A percentile compares a stretch with the other conserved stretches of the same genome.
phyloP scores from a whole-genome alignment of 2,888 invertebrate species.

The Diabrotica balteata region DNA sequence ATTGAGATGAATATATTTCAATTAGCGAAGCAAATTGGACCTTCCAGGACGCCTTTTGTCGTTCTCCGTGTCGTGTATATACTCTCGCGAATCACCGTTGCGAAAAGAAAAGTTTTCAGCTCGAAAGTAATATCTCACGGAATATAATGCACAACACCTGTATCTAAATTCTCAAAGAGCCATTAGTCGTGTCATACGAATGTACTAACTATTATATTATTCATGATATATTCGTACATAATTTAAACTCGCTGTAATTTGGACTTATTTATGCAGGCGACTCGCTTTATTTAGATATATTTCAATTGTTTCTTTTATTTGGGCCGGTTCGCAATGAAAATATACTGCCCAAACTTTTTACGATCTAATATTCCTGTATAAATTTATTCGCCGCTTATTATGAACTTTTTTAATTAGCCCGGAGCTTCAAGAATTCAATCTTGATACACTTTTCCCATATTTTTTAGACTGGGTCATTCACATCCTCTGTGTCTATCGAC shows the following conservation, averaged over 20 bases:
- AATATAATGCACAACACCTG: constrained; percentile 44
- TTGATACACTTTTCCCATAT: no score
- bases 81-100: constrained; percentile 7
- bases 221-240: constrained; percentile 42
- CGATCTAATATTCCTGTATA: no score
- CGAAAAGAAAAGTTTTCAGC: constrained; percentile 16
- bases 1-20: constrained; percentile 1
- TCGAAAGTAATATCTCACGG: constrained; percentile 34
- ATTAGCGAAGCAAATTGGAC: neutral
- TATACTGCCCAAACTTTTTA: no score
- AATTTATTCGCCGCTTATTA: no score
- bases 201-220: constrained; percentile 43
- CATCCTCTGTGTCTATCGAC: no score
- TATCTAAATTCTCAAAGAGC: constrained; percentile 43
- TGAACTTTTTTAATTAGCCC: no score
- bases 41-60: neutral
- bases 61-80: constrained; percentile 1
- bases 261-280: constrained; percentile 37
- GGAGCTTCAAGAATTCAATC: no score
- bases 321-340: neutral
- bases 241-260: constrained; percentile 39
- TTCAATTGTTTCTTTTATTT: constrained; percentile 13
- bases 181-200: constrained; percentile 42
- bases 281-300: constrained; percentile 40
- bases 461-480: no score